Percentiles rank a stretch among this genome's conserved stretches.
phyloP scores from a whole-genome alignment of 2,797 vertebrate species.

The Masticophis lateralis region DNA sequence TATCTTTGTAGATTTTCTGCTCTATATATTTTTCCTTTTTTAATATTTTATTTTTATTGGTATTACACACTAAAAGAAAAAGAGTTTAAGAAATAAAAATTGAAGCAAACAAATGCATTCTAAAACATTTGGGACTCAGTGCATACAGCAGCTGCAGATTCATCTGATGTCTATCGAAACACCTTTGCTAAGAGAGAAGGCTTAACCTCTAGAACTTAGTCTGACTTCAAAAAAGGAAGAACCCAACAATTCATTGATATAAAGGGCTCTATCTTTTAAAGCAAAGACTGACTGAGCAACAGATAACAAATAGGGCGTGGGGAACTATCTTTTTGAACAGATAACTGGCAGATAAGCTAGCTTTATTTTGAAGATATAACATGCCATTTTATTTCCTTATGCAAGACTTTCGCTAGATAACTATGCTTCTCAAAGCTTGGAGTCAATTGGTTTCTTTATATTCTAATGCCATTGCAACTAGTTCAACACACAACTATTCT shows the following conservation, averaged over 20 bases:
- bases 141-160: background rate
- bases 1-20: conserved; percentile 19
- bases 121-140: background rate
- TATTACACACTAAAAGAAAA: background rate
- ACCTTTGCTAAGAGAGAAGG: background rate
- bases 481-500: background rate
- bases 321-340: background rate
- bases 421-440: background rate
- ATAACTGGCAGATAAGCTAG: background rate
- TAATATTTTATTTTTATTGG: background rate
- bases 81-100: background rate
- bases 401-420: background rate
- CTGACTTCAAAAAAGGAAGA: background rate
- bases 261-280: background rate
- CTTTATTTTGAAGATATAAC: background rate
- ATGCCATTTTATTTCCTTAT: background rate
- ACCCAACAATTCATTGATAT: background rate
- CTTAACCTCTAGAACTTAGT: background rate
- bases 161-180: conserved; percentile 1
- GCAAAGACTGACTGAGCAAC: background rate
- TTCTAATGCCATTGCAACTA: background rate
- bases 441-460: too few relatives aligned
- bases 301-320: background rate
- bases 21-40: background rate
- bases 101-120: background rate